These are phyloP conservation scores for Pachycephus smyrnensis DNA, from an alignment of 2,888 invertebrate genomes.

Conservation along the genomic window DNA sequence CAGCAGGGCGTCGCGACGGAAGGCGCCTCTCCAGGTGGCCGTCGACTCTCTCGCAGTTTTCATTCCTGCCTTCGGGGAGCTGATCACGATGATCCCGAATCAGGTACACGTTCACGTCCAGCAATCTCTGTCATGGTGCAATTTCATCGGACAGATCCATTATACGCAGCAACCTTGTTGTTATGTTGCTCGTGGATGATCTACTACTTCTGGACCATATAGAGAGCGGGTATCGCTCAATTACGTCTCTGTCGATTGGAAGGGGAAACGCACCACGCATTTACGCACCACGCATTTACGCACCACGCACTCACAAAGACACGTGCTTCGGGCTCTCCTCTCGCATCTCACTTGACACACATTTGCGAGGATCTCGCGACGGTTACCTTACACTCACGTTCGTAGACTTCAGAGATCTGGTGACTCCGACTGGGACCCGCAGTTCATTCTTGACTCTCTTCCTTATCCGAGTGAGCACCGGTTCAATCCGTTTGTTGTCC, in stretches of 20 bases:
- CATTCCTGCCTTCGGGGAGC: conserved; percentile 77
- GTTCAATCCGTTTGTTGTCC: background rate
- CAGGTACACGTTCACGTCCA: conserved; percentile 59
- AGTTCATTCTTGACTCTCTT: background rate
- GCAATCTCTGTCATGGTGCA: background rate
- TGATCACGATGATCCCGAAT: conserved; percentile 63
- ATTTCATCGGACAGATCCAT: background rate
- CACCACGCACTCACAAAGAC: background rate
- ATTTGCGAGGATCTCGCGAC: conserved; percentile 12
- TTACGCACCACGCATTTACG: conserved; percentile 24
- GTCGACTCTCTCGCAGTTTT: conserved; percentile 76
- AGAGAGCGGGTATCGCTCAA: background rate
- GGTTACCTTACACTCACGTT: background rate
- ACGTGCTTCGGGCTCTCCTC: conserved; percentile 7
- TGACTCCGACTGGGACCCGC: background rate
- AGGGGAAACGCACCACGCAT: conserved; percentile 7
- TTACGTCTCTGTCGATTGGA: background rate
- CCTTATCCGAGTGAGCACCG: background rate
- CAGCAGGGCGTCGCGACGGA: conserved; percentile 49
- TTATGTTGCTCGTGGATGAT: background rate
- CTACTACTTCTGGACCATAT: background rate
- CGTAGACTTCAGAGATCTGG: background rate
- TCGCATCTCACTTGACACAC: conserved; percentile 33
- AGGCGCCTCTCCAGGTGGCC: conserved; percentile 60
- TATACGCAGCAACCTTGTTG: background rate